phyloP scores from a whole-genome alignment of 2,797 vertebrate species.

The Tragelaphus eurycerus region DNA sequence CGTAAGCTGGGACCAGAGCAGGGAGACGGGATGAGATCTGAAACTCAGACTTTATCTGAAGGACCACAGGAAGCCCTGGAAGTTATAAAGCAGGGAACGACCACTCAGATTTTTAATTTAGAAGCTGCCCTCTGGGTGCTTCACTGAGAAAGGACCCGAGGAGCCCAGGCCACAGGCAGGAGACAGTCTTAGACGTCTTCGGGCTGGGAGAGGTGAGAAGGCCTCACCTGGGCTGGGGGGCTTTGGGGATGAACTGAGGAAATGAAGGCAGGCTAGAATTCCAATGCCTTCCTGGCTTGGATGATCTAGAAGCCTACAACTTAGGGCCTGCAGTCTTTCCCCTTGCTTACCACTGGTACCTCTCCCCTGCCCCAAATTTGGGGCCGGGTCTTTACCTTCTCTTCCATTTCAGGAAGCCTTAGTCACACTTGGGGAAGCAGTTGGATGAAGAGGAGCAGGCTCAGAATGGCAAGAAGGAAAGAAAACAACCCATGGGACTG shows the following conservation, averaged over 20 bases:
- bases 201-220: background rate
- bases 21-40: background rate
- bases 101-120: background rate
- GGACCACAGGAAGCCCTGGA: background rate
- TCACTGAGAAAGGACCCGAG: background rate
- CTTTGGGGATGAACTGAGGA: background rate
- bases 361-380: background rate
- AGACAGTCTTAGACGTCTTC: background rate
- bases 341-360: background rate
- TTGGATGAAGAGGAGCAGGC: background rate
- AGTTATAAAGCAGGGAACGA: background rate
- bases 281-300: background rate
- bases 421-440: background rate
- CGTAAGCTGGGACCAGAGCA: fast-evolving
- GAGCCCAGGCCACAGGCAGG: background rate
- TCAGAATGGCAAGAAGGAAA: background rate
- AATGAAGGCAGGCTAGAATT: background rate
- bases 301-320: background rate
- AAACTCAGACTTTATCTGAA: background rate
- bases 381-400: background rate
- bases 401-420: background rate
- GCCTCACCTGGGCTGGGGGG: background rate
- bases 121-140: background rate
- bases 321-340: background rate
- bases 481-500: background rate